Conservation (phyloP, 64 coral and sea anemone genomes). For the Stichodactyla mertensii region DNA sequence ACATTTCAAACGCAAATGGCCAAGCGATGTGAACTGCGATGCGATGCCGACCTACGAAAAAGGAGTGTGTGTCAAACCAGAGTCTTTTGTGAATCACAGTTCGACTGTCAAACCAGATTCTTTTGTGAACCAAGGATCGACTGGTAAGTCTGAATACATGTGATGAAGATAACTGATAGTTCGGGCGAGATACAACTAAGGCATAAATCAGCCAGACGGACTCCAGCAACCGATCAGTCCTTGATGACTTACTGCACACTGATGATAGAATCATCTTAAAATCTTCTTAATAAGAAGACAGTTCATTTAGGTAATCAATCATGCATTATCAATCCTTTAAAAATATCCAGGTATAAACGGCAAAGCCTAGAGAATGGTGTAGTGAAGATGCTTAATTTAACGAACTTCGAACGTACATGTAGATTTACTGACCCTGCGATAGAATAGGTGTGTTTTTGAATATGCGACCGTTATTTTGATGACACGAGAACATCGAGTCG, state of each 20-base stretch:
- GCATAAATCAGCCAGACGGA: no score
- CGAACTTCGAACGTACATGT: no score
- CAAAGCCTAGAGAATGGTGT: no score
- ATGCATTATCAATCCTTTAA: background rate
- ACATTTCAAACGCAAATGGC: background rate
- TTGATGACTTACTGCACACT: background rate
- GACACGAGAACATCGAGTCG: no score
- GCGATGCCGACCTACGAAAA: constrained; percentile 7
- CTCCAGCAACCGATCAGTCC: background rate
- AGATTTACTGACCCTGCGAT: no score
- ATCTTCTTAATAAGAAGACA: background rate
- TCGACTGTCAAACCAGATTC: background rate
- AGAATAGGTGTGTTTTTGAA: no score
- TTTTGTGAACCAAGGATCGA: background rate
- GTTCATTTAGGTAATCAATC: background rate
- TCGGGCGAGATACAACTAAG: no score
- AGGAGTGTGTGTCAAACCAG: constrained; percentile 10
- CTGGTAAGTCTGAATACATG: background rate
- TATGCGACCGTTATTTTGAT: no score
- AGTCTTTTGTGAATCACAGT: background rate
- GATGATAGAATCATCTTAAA: background rate
- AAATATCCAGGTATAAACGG: background rate
- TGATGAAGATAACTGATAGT: no score
- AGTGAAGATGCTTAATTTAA: no score
- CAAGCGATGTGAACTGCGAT: background rate